Conservation (phyloP, 2,113 vertebrate genomes). For the Eonycteris spelaea region DNA sequence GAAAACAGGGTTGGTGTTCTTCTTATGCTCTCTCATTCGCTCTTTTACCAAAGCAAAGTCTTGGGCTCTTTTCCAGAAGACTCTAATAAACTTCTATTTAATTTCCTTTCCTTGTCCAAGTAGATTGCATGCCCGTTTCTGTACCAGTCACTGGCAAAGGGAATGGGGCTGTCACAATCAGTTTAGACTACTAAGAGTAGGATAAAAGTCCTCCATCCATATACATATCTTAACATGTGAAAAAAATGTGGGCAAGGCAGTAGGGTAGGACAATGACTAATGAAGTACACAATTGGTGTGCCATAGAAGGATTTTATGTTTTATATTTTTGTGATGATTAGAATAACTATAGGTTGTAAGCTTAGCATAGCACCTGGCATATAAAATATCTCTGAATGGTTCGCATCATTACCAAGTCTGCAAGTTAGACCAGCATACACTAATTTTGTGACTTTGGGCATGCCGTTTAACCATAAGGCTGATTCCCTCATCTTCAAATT, state of each 20-base stretch:
- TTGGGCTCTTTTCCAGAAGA: neutral
- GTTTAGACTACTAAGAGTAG: neutral
- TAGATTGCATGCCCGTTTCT: neutral
- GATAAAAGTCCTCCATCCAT: neutral
- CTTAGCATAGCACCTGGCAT: fast-evolving
- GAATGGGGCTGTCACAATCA: neutral
- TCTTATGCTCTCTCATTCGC: neutral
- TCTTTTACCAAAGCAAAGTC: neutral
- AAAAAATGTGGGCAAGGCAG: neutral
- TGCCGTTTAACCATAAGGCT: neutral
- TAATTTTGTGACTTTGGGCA: neutral
- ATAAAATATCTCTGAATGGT: neutral
- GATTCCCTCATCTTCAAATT: neutral
- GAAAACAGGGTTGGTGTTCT: neutral
- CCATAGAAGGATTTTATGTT: neutral
- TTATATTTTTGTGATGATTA: neutral
- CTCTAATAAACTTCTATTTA: neutral
- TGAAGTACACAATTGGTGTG: fast-evolving
- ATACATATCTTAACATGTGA: neutral
- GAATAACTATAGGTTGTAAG: neutral
- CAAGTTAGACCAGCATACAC: neutral
- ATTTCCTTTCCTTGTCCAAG: neutral
- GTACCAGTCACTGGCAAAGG: neutral
- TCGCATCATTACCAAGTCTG: no score
- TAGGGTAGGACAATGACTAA: neutral